These are phyloP conservation scores for Amblyornis subalaris DNA, from an alignment of 2,113 vertebrate species.

Conservation along the genomic window DNA sequence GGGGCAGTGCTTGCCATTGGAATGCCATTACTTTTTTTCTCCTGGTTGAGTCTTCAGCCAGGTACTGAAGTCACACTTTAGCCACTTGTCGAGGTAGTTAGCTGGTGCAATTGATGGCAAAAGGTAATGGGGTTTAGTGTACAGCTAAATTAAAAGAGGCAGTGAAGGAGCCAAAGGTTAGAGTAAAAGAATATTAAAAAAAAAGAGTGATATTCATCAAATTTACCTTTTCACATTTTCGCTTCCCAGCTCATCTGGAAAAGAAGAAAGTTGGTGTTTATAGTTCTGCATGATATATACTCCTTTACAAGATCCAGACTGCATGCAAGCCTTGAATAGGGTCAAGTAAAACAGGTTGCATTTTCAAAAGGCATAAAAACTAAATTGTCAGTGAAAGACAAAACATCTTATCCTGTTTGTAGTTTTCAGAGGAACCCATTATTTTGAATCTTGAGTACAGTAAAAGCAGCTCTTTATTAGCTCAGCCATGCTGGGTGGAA, in stretches of 20 bases:
- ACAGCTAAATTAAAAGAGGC: not conserved
- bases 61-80: not conserved
- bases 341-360: not conserved
- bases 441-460: not conserved
- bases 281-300: not conserved
- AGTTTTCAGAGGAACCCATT: not conserved
- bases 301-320: not conserved
- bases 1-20: not conserved
- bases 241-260: constrained; percentile 70
- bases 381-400: not conserved
- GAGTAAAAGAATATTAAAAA: not conserved
- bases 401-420: not conserved
- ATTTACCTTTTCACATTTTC: constrained; percentile 78
- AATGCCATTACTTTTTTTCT: not conserved
- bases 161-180: not conserved
- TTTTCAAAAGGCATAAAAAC: not conserved
- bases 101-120: not conserved
- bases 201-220: not conserved
- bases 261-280: constrained; percentile 21
- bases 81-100: not conserved
- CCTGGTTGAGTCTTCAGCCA: not conserved
- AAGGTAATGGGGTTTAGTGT: not conserved
- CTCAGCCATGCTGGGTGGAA: not conserved
- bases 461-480: not conserved
- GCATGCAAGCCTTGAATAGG: not conserved